Conservation (phyloP, 2,113 vertebrate species). For the Passer domesticus region DNA sequence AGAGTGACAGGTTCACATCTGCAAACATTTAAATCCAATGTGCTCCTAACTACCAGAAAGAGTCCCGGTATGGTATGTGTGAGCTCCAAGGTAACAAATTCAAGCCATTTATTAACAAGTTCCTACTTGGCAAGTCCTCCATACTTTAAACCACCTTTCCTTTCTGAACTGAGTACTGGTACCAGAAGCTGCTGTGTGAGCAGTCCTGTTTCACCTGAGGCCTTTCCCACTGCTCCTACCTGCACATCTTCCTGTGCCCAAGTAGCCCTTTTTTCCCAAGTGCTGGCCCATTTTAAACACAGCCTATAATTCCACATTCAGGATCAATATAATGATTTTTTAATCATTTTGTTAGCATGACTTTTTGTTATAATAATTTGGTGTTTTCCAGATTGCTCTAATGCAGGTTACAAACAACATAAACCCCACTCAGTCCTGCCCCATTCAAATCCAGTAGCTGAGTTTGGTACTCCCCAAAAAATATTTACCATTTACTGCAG, state of each 20-base stretch:
- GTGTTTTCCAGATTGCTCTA: not conserved
- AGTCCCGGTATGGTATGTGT: no score
- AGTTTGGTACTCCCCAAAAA: not conserved
- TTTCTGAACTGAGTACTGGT: not conserved
- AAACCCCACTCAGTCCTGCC: not conserved
- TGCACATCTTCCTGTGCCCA: not conserved
- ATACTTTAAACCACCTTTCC: not conserved
- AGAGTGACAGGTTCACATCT: not conserved
- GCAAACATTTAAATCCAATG: not conserved
- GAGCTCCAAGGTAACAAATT: not conserved
- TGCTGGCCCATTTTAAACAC: not conserved
- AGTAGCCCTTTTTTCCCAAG: not conserved
- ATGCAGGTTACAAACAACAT: not conserved
- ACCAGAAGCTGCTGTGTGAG: not conserved
- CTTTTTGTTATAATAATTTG: not conserved
- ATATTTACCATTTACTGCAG: not conserved
- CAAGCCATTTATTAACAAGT: not conserved
- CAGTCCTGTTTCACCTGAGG: not conserved
- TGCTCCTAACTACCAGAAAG: not conserved
- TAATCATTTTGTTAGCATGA: not conserved
- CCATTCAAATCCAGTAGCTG: not conserved
- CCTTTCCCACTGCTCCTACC: not conserved
- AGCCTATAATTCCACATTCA: not conserved
- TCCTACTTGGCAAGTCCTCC: not conserved
- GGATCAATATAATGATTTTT: not conserved